These are phyloP conservation scores for Datnioides undecimradiatus DNA, from an alignment of 2,113 vertebrate genomes.

Conservation along the genomic window DNA sequence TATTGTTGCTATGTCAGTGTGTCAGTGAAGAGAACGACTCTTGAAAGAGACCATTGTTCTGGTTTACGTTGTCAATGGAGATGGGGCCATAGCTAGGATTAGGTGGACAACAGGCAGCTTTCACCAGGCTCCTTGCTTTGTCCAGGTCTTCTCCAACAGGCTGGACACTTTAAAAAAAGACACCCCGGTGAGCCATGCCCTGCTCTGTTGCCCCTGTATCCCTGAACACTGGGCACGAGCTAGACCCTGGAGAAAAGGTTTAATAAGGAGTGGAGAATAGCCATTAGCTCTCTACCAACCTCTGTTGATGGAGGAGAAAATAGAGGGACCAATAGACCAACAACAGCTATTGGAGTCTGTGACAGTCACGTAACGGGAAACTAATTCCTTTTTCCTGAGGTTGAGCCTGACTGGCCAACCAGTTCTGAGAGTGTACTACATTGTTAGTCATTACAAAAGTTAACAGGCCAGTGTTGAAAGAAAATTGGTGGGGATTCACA, in stretches of 20 bases:
- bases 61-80: conserved; percentile 76
- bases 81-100: conserved; percentile 74
- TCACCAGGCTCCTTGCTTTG: conserved; percentile 75
- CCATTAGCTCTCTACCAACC: conserved; percentile 76
- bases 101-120: conserved; percentile 81
- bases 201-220: conserved; percentile 68
- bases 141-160: conserved; percentile 74
- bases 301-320: conserved; percentile 74
- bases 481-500: background rate
- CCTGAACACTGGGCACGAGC: conserved; percentile 74
- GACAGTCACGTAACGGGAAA: conserved; percentile 67
- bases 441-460: conserved; percentile 25
- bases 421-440: conserved; percentile 12
- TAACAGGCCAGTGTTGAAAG: conserved; percentile 29
- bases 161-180: conserved; percentile 76
- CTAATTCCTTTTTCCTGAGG: conserved; percentile 60
- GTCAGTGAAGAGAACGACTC: conserved; percentile 71
- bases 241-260: conserved; percentile 74
- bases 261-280: conserved; percentile 78
- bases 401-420: background rate
- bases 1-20: conserved; percentile 69
- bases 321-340: conserved; percentile 64
- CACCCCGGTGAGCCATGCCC: conserved; percentile 74
- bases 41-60: conserved; percentile 80
- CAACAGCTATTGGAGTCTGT: conserved; percentile 61